phyloP scores from a whole-genome alignment of 2,888 invertebrate species.

The Melinopterus prodromus region DNA sequence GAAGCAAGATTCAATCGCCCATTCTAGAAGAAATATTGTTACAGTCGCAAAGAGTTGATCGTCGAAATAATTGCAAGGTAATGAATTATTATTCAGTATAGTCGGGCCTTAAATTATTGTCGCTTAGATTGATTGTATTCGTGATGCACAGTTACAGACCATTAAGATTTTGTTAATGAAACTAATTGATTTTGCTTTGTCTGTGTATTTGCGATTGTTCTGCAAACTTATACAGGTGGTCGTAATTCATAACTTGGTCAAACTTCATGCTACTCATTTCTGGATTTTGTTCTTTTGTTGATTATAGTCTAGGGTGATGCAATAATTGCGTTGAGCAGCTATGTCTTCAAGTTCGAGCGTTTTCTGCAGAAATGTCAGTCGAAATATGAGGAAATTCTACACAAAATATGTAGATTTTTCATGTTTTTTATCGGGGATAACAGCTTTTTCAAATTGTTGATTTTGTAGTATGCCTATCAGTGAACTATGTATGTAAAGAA shows the following conservation, averaged over 20 bases:
- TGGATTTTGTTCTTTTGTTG: too few relatives aligned
- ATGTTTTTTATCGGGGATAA: too few relatives aligned
- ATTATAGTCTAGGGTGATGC: too few relatives aligned
- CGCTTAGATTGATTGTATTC: neutral
- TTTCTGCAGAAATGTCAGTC: too few relatives aligned
- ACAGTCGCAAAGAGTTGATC: neutral
- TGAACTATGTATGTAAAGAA: too few relatives aligned
- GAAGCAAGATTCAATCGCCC: neutral
- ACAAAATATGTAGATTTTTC: too few relatives aligned
- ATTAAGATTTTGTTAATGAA: neutral
- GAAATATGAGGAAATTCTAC: too few relatives aligned
- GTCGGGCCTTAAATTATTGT: neutral
- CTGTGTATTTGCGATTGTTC: neutral
- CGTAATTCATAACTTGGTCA: too few relatives aligned
- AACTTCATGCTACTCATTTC: too few relatives aligned
- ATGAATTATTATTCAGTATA: neutral
- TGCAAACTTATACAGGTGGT: neutral
- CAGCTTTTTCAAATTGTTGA: too few relatives aligned
- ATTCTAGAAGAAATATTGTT: neutral
- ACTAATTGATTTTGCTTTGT: neutral
- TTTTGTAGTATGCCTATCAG: too few relatives aligned
- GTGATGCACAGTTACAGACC: neutral
- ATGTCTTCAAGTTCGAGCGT: slow-evolving; percentile 32
- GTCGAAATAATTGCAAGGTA: neutral
- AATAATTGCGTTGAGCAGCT: slow-evolving; percentile 5